Base-by-base conservation (phyloP, 1,140 invertebrate genomes). In the Globodera ellingtonae region DNA sequence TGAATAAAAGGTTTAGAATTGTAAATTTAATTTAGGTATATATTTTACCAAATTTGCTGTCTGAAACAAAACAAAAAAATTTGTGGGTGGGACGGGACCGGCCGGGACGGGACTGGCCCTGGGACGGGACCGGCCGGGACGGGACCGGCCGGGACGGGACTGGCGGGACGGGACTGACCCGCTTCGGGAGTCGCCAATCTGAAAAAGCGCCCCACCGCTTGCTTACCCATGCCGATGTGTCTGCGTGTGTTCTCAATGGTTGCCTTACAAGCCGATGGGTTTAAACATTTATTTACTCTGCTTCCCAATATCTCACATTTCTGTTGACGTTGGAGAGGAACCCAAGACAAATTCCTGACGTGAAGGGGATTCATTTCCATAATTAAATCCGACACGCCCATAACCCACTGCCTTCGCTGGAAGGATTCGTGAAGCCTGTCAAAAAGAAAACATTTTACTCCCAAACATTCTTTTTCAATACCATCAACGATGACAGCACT, bases 201-300 rank as follows among this genome's bases (percentile, higher is more conserved):
- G 69, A 74, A 24, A 9, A 13, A 9, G 50, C 7, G 7, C 0
- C 50, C 50, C 3, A 52, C 50, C 50, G 18, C 15, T 62, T 35
- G 6, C 18, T 62, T 75, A 91, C 92, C 92, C 90, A 91, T 92
- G 35, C 92, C 91, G 86, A 92, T 92, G 85, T 92, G 92, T 73
- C 91, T 85, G 65, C 92, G 83, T 13, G 92, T 92, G 79, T 92
- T 92, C 85, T 92, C 92, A 79, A 92, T 92, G 6, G 91, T 92
- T 21, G 91, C 91, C 67, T 70, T 35, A 47, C 13, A 35, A 70
- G 24, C n/a, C 13, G 35, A 62, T 62, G 10, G 35, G 35, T 15
- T 18, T 44, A 15, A 44, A 47, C 35, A 70, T 70, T 35, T 70
- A 35, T 35, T 35, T 35, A 35, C 35, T 62, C 24, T 15, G 6